Base-by-base conservation (phyloP, 2,797 vertebrate species). In the Australoheros facetus region DNA sequence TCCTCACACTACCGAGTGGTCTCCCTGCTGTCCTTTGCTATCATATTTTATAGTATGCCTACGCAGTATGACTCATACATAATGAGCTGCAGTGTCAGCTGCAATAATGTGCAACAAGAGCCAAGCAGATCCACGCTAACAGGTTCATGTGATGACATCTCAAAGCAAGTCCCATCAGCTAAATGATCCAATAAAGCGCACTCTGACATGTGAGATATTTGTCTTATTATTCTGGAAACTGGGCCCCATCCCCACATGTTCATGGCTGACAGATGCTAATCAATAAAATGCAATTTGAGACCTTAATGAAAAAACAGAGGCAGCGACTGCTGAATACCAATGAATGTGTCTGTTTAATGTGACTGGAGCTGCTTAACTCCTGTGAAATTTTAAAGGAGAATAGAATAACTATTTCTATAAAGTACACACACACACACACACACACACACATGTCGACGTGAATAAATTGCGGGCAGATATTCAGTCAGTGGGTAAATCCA, bases 121-220 rank as follows among this genome's bases (percentile, higher is more conserved):
- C 34, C 2, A n/a, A 58, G 32, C 11, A 3, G 62, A 59, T 59
- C 42, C 0, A 3, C 1, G 1, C 21, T 11, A 14, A 9, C 1
- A 2, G 13, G 53, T 55, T 80, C 37, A 16, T 59, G 59, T 26
- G 76, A 69, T 32, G 64, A n/a, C 6, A 51, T 69, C 64, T 51
- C 45, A 69, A 14, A 30, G 26, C 37, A 2, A 21, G 71, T 69
- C 26, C 34, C 62, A 42, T 30, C 30, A 16, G 55, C 16, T 72
- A 26, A 73, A 12, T 77, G 13, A 73, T 72, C 21, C 26, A 73
- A 28, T 64, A n/a, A 57, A 16, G 21, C 1, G 5, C n/a, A 58
- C 72, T 42, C 30, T 80, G 78, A 78, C 74, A 55, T 23, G 13
- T 6, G 30, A n/a, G 34, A 83, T 74, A 64, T 73, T 70, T 54